A percentile compares a stretch with the other conserved stretches of the same genome.
phyloP scores from a whole-genome alignment of 2,113 vertebrate genomes.

The Lagopus muta region DNA sequence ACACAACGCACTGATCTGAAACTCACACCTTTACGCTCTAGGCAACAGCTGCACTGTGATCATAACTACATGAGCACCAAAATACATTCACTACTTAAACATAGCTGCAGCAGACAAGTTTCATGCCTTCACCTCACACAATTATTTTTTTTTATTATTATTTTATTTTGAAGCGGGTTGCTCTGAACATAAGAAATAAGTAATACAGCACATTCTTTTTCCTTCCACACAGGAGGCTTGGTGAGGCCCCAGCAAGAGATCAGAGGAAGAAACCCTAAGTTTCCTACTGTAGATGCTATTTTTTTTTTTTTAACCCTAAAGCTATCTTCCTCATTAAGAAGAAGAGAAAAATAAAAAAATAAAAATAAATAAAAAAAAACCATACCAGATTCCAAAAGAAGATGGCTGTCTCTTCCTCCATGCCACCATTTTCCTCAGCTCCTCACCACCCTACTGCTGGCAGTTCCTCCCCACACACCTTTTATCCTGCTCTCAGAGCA shows the following conservation, averaged over 20 bases:
- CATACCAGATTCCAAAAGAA: neutral
- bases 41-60: neutral
- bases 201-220: neutral
- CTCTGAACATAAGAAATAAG: neutral
- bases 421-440: neutral
- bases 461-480: fast-evolving
- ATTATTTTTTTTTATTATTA: neutral
- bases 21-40: neutral
- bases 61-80: neutral
- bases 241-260: neutral
- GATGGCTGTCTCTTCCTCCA: neutral
- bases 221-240: neutral
- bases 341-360: neutral
- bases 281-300: neutral
- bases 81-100: neutral
- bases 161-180: neutral
- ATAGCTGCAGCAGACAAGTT: neutral
- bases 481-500: neutral
- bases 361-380: neutral
- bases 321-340: neutral
- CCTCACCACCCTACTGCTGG: neutral
- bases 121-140: neutral
- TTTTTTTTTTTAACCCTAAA: neutral
- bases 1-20: neutral
- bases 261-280: neutral